Evolutionary conservation across 2,113 vertebrate genomes (phyloP).

Genomic region (Capreolus pygargus): DNA sequence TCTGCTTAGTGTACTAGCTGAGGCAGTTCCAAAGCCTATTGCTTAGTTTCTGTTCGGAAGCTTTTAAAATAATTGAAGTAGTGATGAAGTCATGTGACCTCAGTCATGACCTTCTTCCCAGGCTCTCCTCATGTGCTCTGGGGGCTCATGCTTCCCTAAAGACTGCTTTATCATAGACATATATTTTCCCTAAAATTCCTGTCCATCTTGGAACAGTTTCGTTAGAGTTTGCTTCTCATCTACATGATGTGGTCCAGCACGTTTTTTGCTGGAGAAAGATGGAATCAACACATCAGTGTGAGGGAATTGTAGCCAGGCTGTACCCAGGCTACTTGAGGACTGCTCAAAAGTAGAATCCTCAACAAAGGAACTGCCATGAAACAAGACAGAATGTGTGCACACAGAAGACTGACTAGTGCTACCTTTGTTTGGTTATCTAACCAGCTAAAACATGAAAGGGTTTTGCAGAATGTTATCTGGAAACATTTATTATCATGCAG

Average conservation of each 20-base stretch:
- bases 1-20: neutral
- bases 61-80: neutral
- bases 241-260: neutral
- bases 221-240: slow-evolving; percentile 60
- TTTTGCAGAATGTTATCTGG: slow-evolving; percentile 46
- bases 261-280: slow-evolving; percentile 42
- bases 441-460: neutral
- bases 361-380: slow-evolving; percentile 74
- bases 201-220: slow-evolving; percentile 73
- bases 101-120: neutral
- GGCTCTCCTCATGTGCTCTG: neutral
- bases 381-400: slow-evolving; percentile 48
- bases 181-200: slow-evolving; percentile 64
- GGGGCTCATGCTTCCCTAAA: accelerated
- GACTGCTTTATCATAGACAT: neutral
- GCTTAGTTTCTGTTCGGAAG: neutral
- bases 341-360: slow-evolving; percentile 52
- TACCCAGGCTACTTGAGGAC: slow-evolving; percentile 29
- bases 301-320: slow-evolving; percentile 27
- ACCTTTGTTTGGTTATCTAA: slow-evolving; percentile 26
- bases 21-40: neutral
- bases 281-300: neutral
- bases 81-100: neutral
- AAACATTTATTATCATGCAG: neutral
- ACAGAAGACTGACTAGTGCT: slow-evolving; percentile 28